Percentiles rank a stretch among this genome's conserved stretches.
Evolutionary conservation across 2,888 invertebrate species (phyloP).

Genomic region (Atrina japonica): DNA sequence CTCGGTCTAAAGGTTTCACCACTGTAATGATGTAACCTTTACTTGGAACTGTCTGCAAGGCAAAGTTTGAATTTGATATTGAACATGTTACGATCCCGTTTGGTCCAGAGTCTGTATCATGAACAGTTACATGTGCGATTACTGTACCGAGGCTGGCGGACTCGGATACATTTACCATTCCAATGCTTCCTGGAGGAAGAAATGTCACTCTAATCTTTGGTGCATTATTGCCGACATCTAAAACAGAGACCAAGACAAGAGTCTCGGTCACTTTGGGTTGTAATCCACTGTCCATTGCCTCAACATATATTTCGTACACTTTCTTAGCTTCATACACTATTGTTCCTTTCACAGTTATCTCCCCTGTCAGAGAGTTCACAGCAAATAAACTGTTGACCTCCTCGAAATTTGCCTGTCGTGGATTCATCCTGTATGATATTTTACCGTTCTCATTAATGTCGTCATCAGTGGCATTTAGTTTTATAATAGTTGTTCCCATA

Average conservation of each 20-base stretch:
- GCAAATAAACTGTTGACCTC: conserved; percentile 51
- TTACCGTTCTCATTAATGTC: conserved; percentile 90
- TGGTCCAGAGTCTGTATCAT: conserved; percentile 68
- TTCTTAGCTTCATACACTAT: conserved; percentile 52
- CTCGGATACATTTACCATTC: conserved; percentile 61
- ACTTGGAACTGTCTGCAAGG: conserved; percentile 47
- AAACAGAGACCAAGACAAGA: conserved; percentile 82
- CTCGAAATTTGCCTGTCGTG: conserved; percentile 40
- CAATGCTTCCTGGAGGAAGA: conserved; percentile 44
- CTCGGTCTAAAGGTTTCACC: conserved; percentile 60
- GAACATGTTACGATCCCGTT: conserved; percentile 68
- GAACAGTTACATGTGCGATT: conserved; percentile 69
- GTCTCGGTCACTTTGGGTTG: conserved; percentile 51
- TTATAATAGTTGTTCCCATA: conserved; percentile 52
- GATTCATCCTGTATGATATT: conserved; percentile 79
- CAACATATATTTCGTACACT: conserved; percentile 51
- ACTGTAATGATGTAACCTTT: conserved; percentile 58
- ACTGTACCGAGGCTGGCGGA: conserved; percentile 59
- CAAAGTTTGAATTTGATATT: conserved; percentile 57
- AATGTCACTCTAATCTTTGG: conserved; percentile 83
- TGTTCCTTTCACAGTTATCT: conserved; percentile 51
- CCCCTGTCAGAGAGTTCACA: conserved; percentile 52
- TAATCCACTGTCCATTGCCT: conserved; percentile 56
- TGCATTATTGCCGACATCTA: conserved; percentile 94
- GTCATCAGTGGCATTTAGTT: conserved; percentile 89